These are phyloP conservation scores for Rhopalosiphum padi DNA, from an alignment of 1,140 invertebrate genomes.

Conservation along the genomic window DNA sequence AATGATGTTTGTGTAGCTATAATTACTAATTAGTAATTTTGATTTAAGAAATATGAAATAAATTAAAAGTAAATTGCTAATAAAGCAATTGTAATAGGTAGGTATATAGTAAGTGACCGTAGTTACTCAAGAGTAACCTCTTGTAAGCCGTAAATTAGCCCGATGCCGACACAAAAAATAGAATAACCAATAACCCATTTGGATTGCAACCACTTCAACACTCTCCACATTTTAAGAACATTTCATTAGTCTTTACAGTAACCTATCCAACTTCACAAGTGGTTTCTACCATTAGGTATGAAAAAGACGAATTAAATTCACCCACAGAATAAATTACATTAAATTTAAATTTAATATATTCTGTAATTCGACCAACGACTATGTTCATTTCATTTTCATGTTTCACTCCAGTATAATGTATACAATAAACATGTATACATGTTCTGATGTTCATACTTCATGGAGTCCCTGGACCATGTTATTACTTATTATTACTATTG, in stretches of 20 bases:
- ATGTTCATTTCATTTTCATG: background rate
- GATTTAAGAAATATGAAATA: background rate
- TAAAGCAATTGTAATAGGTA: background rate
- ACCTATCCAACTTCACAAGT: too few relatives aligned
- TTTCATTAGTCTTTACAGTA: background rate
- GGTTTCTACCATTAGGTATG: background rate
- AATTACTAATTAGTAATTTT: background rate
- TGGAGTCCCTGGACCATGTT: background rate
- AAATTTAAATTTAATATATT: background rate
- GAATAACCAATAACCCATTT: too few relatives aligned
- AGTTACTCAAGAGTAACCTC: background rate
- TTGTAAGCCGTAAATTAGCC: background rate
- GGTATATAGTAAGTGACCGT: background rate
- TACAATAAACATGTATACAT: background rate
- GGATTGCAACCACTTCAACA: background rate
- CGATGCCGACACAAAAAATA: background rate
- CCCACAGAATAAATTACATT: background rate
- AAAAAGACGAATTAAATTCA: background rate
- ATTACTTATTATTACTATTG: background rate
- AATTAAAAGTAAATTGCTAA: background rate
- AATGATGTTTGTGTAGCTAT: background rate
- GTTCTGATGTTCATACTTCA: background rate
- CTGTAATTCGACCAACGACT: background rate
- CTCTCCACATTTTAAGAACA: background rate
- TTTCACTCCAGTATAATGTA: background rate